Percentiles rank a stretch among this genome's conserved stretches.
Evolutionary conservation across 2,113 vertebrate species (phyloP).

Genomic region (Setophaga petechia): DNA sequence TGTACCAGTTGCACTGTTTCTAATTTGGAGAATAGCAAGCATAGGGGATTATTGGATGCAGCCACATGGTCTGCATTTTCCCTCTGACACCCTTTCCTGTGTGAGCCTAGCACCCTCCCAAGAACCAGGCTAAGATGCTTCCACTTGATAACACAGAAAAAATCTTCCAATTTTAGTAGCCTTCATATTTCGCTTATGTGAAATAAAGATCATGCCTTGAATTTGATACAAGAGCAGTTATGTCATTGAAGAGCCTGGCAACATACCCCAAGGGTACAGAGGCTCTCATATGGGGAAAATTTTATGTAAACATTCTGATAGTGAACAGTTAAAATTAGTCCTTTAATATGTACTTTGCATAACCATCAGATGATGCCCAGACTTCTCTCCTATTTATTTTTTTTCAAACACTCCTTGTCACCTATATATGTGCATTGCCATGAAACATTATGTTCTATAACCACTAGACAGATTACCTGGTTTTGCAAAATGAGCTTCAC

Average conservation of each 20-base stretch:
- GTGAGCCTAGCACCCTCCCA: not conserved
- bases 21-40: not conserved
- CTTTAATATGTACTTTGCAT: not conserved
- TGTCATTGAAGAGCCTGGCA: constrained; percentile 7
- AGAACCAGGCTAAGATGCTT: not conserved
- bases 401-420: not conserved
- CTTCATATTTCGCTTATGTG: not conserved
- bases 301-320: not conserved
- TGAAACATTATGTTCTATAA: not conserved
- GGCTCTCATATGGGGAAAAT: not conserved
- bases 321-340: not conserved
- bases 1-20: not conserved
- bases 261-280: not conserved
- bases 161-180: not conserved
- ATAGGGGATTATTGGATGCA: not conserved
- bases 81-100: not conserved
- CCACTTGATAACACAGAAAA: not conserved
- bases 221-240: not conserved
- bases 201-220: not conserved
- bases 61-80: not conserved
- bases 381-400: not conserved
- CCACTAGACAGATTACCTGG: not conserved
- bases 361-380: not conserved
- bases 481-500: not conserved
- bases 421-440: not conserved